Base-by-base conservation (phyloP, 2,113 vertebrate genomes). In the Proteles cristata region DNA sequence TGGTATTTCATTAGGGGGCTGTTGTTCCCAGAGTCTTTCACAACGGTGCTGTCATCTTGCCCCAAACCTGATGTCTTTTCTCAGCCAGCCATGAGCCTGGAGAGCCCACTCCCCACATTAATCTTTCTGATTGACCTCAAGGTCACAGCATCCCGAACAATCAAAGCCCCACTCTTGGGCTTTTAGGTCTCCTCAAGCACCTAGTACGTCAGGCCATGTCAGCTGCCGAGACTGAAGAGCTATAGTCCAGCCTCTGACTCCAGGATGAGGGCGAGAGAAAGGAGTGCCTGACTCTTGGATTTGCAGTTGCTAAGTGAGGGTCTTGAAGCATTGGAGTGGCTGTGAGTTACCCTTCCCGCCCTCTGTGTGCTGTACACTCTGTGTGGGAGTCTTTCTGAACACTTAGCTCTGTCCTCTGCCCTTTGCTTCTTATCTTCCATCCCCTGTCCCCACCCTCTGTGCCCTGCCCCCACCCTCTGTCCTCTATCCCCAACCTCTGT, bases 81-180 rank as follows among this genome's bases (percentile, higher is more conserved):
- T 89, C 31, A 33, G 15, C 33, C 28, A 68, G 14, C 77, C 55
- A 19, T 8, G 17, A 93, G 9, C n/a, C 63, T 79, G 35, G 11
- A 71, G 43, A 53, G 39, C 33, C 68, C n/a, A 39, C 11, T 19
- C 5, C 45, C n/a, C 7, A 10, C 7, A 4, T 0, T 1, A 3
- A 33, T 14, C 68, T 92, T 95, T 86, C 33, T 11, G 3, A 66
- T 28, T 31, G 50, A 1, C 68, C 23, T 69, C 55, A 91, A 43
- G 15, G 21, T 69, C 45, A 10, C 31, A 85, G 23, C 43, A 31
- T 33, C 58, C 23, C 21, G 63, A 68, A 43, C n/a, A 33, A 71
- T 48, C 71, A 65, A 81, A 39, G 63, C 25, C 12, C 93, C 10
- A 0, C 55, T 83, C 39, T 61, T 11, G 43, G 43, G 14, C 35